Percentiles rank a stretch among this genome's conserved stretches.
phyloP scores from a whole-genome alignment of 2,888 invertebrate species.

The Bruchidius siliquastri region DNA sequence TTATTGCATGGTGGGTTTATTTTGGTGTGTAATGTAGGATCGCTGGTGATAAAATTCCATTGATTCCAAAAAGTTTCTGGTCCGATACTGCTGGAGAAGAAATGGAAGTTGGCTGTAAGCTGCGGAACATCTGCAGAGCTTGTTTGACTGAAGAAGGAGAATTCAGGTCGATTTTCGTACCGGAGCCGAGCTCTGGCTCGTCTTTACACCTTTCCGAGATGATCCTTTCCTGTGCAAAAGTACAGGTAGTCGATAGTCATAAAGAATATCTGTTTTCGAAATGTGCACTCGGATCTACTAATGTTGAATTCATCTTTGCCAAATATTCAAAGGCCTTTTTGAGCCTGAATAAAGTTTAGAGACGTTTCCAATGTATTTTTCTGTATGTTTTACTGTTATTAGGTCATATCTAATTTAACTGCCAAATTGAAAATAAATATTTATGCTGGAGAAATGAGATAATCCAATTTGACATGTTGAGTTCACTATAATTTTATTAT shows the following conservation, averaged over 20 bases:
- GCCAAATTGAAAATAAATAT: too few relatives aligned
- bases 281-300: not conserved
- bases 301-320: not conserved
- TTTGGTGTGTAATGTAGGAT: constrained; percentile 10
- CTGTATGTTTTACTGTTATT: not conserved
- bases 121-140: constrained; percentile 39
- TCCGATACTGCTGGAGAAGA: constrained; percentile 9
- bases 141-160: constrained; percentile 42
- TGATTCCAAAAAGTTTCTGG: constrained; percentile 39
- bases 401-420: not conserved
- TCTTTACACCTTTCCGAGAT: constrained; percentile 44
- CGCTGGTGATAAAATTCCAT: constrained; percentile 26
- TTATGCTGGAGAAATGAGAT: too few relatives aligned
- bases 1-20: not conserved
- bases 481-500: too few relatives aligned
- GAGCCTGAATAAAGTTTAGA: not conserved
- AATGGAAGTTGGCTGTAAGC: constrained; percentile 31
- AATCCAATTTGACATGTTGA: too few relatives aligned
- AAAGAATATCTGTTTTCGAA: not conserved
- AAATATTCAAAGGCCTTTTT: not conserved
- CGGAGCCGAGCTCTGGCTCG: constrained; percentile 34
- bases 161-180: constrained; percentile 42
- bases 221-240: constrained; percentile 42
- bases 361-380: not conserved
- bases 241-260: constrained; percentile 43